Evolutionary conservation across 2,113 vertebrate genomes (phyloP), one percentile per base, ranked within the genome.

Genomic region (Oryzias celebensis): DNA sequence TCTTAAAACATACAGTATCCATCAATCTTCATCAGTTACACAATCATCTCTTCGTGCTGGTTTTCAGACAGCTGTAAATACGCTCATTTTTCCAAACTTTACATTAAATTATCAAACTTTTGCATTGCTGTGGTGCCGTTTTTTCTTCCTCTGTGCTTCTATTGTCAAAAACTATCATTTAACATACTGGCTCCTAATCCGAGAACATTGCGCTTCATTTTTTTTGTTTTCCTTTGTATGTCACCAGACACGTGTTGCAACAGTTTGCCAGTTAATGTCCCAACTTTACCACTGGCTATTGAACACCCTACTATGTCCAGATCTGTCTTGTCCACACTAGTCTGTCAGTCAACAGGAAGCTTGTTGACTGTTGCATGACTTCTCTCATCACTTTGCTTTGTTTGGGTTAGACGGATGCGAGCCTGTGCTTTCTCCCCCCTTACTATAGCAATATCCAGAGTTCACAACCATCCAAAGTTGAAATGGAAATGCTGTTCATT

Each of bases 351-450:
- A 77, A 67, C 77, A 68, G 79, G 75, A 72, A 76, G 78, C 73
- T 78, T 26, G 50, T 85, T 83, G 71, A 89, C 72, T 88, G 88
- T 90, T 89, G 87, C 89, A 91, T 90, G 91, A 88, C 77, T 84
- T 69, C 65, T 75, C 54, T 24, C 70, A 63, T 64, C 20, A 52
- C 61, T 66, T 71, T 36, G 58, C 69, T 77, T 73, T 80, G 66
- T 77, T 75, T 76, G 57, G 51, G 45, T 48, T 22, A 56, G 57
- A 52, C 52, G n/a, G 46, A 24, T 12, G 41, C 41, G 58, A 50
- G 62, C 73, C 78, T 77, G 67, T 65, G 64, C 59, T 75, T 50
- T 41, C 58, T 12, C 26, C 15, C 47, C 31, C 17, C 17, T 45
- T 10, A 18, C 51, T 53, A n/a, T 24, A 14, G 17, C 53, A 66